Evolutionary conservation across 2,113 vertebrate species (phyloP).

Genomic region (Scopus umbretta): DNA sequence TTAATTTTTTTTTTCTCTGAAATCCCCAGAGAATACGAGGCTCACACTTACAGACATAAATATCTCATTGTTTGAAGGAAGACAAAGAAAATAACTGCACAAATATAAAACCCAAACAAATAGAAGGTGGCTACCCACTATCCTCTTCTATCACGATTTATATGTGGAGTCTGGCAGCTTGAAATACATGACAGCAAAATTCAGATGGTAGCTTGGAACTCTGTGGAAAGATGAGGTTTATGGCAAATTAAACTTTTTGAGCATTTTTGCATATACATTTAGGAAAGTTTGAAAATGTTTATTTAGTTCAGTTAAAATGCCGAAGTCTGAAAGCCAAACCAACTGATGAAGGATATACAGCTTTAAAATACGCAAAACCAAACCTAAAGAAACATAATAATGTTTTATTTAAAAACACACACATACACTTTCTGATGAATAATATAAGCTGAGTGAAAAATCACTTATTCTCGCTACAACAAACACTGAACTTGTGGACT

Average conservation of each 20-base stretch:
- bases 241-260: background rate
- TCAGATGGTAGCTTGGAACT: background rate
- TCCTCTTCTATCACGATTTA: background rate
- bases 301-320: background rate
- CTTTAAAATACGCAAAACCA: background rate
- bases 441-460: background rate
- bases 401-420: slow-evolving; percentile 43
- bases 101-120: background rate
- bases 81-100: background rate
- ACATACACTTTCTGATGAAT: background rate
- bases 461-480: background rate
- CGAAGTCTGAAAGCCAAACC: background rate
- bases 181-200: background rate
- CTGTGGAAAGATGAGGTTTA: background rate
- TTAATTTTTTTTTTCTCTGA: background rate
- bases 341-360: background rate
- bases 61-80: background rate
- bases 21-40: background rate
- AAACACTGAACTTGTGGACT: background rate
- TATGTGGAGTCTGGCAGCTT: background rate
- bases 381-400: background rate
- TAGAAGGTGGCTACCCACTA: background rate
- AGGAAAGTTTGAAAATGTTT: background rate
- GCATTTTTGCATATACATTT: background rate
- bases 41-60: background rate